Evolutionary conservation across 2,797 vertebrate species (phyloP), one percentile per base, ranked within the genome.

Genomic region (Petrocephalus schoutedeni): DNA sequence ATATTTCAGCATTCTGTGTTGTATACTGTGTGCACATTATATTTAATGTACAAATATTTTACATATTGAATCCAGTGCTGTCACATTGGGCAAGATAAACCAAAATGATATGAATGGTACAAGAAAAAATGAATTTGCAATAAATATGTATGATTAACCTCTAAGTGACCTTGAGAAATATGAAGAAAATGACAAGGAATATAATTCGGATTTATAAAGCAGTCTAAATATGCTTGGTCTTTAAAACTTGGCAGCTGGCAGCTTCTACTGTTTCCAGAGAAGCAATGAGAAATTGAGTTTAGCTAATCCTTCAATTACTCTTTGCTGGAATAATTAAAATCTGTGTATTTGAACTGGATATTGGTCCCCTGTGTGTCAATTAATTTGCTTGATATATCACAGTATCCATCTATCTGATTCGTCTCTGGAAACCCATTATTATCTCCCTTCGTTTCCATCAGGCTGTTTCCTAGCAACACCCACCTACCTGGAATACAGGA

Each of bases 391-490:
- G 87, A 88, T 67, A 21, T 85, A 77, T 88, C 58, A 67, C 59
- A 64, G 57, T 83, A 85, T 67, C 80, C 19, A 71, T 88, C 58
- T 83, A 88, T 88, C 87, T 59, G 59, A 88, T 88, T 88, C 67
- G 87, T 88, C 87, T 83, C 82, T 58, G 61, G 61, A 67, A 83
- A 67, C 19, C 49, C 61, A 54, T 59, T 88, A 77, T 64, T 86
- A 77, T 64, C 64, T 19, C 71, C 67, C 58, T 82, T 21, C 32
- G 49, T 77, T 54, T 71, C 85, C 57, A 23, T 77, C 51, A 86
- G 41, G 67, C 67, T 88, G 88, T 89, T 89, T 89, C 88, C 88
- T 89, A 89, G 88, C 88, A 89, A 89, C 88, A 88, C 64, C 67
- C 77, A 54, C 85, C 88, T 86, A 59, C 85, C 85, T 57, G 56